Evolutionary conservation across 92 coral and sea anemone species (phyloP).

Genomic region (Phenganax marumi): DNA sequence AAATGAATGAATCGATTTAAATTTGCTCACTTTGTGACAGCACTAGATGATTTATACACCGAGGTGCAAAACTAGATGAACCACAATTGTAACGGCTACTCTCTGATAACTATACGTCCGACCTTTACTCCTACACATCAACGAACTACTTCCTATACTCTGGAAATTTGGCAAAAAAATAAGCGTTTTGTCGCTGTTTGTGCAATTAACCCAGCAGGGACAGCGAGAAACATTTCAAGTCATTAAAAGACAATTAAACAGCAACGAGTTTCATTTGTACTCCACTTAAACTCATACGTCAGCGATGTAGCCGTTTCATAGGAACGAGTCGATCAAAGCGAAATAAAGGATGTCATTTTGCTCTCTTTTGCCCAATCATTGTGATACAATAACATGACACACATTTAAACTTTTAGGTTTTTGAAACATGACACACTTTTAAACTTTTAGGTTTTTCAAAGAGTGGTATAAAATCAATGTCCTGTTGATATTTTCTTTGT

Average conservation of each 20-base stretch:
- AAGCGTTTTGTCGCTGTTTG: not conserved
- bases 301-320: conserved; percentile 9
- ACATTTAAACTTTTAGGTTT: not conserved
- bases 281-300: conserved; percentile 14
- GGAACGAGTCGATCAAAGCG: not conserved
- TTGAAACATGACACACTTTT: not conserved
- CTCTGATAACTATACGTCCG: not conserved
- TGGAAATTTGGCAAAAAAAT: not conserved
- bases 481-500: not conserved
- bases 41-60: not conserved
- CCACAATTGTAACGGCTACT: not conserved
- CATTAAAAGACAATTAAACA: conserved; percentile 34
- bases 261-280: conserved; percentile 9
- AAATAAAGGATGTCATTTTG: not conserved
- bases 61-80: not conserved
- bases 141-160: not conserved
- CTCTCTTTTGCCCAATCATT: not conserved
- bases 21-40: conserved; percentile 17
- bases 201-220: conserved; percentile 27
- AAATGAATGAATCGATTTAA: conserved; percentile 43
- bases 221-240: conserved; percentile 14
- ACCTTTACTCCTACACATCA: not conserved
- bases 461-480: not conserved
- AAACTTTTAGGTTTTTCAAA: not conserved
- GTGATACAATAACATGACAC: not conserved